A percentile compares a stretch with the other conserved stretches of the same genome.
Conservation (phyloP, 2,797 vertebrate genomes). For the Manis pentadactyla region DNA sequence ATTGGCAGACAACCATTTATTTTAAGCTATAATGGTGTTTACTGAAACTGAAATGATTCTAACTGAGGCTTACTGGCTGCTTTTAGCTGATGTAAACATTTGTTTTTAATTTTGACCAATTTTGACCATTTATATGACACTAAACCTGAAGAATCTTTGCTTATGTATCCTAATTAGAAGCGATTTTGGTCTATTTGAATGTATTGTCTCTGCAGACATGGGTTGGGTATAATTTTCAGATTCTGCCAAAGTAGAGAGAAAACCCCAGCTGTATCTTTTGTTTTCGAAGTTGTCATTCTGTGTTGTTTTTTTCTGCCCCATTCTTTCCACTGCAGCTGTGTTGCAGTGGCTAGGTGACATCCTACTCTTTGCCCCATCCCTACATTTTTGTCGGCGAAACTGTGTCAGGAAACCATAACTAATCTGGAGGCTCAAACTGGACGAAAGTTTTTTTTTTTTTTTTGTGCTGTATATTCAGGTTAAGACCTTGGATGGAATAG, state of each 20-base stretch:
- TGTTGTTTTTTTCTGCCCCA: not conserved
- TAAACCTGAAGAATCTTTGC: slow-evolving; percentile 81
- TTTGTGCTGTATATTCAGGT: slow-evolving; percentile 25
- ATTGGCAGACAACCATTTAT: slow-evolving; percentile 47
- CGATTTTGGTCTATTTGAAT: slow-evolving; percentile 76
- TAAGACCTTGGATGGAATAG: slow-evolving; percentile 24
- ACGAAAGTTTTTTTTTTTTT: not conserved
- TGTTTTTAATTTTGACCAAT: slow-evolving; percentile 82
- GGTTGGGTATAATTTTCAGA: slow-evolving; percentile 80
- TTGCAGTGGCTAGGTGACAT: not conserved
- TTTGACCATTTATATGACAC: slow-evolving; percentile 82
- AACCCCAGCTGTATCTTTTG: slow-evolving; percentile 81
- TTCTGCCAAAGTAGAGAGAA: slow-evolving; percentile 78
- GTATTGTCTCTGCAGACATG: slow-evolving; percentile 80
- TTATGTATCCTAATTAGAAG: slow-evolving; percentile 78
- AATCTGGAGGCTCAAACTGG: not conserved
- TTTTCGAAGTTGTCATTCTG: slow-evolving; percentile 56
- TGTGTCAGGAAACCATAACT: slow-evolving; percentile 33
- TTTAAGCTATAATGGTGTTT: slow-evolving; percentile 61
- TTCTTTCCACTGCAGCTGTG: slow-evolving; percentile 64
- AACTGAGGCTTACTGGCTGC: slow-evolving; percentile 35
- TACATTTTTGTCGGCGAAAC: slow-evolving; percentile 49
- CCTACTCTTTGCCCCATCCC: not conserved
- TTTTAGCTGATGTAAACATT: slow-evolving; percentile 82
- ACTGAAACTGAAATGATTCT: slow-evolving; percentile 65